phyloP scores from a whole-genome alignment of 2,113 vertebrate genomes.

The Rhinoderma darwinii region DNA sequence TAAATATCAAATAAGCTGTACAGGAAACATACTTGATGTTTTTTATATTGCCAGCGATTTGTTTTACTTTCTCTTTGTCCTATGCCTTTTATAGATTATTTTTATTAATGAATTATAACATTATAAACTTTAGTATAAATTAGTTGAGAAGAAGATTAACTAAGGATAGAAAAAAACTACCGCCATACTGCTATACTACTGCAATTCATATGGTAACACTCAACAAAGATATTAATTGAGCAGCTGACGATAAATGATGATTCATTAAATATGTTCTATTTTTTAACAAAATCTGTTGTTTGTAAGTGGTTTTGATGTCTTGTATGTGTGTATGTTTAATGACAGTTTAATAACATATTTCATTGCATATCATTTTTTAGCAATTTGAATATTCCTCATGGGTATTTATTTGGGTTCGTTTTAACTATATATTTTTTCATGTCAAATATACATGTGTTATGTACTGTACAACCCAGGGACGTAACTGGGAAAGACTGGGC shows the following conservation, averaged over 20 bases:
- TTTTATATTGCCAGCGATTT: not conserved
- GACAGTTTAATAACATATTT: not conserved
- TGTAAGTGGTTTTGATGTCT: not conserved
- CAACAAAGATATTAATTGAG: not conserved
- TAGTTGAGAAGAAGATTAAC: not conserved
- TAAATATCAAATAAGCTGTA: not conserved
- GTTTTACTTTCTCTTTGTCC: not conserved
- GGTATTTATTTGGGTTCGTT: not conserved
- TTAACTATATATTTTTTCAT: too few relatives aligned
- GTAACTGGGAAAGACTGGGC: too few relatives aligned
- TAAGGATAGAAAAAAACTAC: not conserved
- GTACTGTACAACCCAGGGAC: too few relatives aligned
- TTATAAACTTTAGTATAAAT: not conserved
- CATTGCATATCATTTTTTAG: not conserved
- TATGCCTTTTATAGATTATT: not conserved
- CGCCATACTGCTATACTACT: not conserved
- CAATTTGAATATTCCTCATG: not conserved
- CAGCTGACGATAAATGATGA: not conserved
- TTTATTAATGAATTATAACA: not conserved
- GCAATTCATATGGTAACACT: not conserved
- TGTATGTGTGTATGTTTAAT: not conserved
- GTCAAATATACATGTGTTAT: too few relatives aligned
- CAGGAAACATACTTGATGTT: not conserved
- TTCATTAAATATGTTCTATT: not conserved
- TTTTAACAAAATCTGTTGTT: slow-evolving; percentile 10